Conservation (phyloP, 2,113 vertebrate species). For the Scytalopus superciliaris region DNA sequence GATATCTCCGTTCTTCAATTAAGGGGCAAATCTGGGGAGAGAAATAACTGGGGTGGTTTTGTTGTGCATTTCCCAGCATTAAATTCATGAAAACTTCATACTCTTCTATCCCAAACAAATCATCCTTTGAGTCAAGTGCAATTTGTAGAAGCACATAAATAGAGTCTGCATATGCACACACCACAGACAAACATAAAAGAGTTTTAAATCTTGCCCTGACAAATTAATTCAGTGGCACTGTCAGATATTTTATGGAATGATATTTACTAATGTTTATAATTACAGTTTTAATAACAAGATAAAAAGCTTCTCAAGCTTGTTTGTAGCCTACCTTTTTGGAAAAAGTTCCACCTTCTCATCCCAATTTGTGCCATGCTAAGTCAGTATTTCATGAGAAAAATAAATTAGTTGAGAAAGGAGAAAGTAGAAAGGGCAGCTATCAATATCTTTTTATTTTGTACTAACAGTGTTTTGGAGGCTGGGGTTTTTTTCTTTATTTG, state of each 20-base stretch:
- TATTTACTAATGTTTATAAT: not conserved
- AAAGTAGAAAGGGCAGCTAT: not conserved
- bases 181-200: not conserved
- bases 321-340: not conserved
- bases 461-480: not conserved
- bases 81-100: not conserved
- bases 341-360: not conserved
- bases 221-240: not conserved
- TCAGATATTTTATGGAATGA: not conserved
- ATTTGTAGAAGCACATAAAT: not conserved
- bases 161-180: not conserved
- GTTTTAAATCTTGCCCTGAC: not conserved
- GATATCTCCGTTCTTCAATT: not conserved
- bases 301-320: not conserved
- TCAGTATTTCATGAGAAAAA: not conserved
- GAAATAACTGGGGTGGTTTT: not conserved
- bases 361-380: not conserved
- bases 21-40: not conserved
- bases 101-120: not conserved
- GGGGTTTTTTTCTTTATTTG: too few relatives aligned
- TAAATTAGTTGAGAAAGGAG: not conserved
- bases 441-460: not conserved
- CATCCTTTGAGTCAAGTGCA: not conserved
- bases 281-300: not conserved
- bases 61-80: not conserved